A percentile compares a stretch with the other conserved stretches of the same genome.
phyloP scores from a whole-genome alignment of 2,113 vertebrate genomes.

The Zootoca vivipara region DNA sequence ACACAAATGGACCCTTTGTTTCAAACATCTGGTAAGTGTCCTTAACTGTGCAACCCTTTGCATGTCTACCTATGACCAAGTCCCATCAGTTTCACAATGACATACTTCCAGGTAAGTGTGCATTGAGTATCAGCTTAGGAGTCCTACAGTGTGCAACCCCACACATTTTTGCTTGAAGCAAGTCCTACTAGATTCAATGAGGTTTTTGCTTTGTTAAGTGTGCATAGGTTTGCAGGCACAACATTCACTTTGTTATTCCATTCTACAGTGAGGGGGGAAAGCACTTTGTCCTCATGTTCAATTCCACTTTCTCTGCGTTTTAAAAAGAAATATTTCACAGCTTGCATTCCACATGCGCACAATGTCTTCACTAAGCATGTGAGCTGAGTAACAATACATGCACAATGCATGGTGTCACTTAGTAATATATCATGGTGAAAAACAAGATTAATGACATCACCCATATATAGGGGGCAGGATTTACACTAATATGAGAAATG shows the following conservation, averaged over 20 bases:
- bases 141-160: not conserved
- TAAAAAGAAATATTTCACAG: conserved; percentile 65
- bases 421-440: conserved; percentile 69
- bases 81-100: not conserved
- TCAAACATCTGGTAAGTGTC: conserved; percentile 38
- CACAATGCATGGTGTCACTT: conserved; percentile 63
- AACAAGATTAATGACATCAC: conserved; percentile 76
- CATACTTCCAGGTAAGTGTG: not conserved
- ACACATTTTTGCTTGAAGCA: not conserved
- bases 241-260: conserved; percentile 62
- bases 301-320: conserved; percentile 46
- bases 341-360: conserved; percentile 61
- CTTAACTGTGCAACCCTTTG: not conserved
- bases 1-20: conserved; percentile 27
- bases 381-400: conserved; percentile 67
- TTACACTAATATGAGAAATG: conserved; percentile 71
- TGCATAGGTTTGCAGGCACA: conserved; percentile 5
- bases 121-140: not conserved
- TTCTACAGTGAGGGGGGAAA: conserved; percentile 53
- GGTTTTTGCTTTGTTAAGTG: not conserved
- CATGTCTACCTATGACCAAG: not conserved
- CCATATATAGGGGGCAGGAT: conserved; percentile 65
- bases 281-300: conserved; percentile 58
- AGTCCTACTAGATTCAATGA: not conserved
- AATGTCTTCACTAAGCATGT: conserved; percentile 58